A percentile compares a stretch with the other conserved stretches of the same genome.
Conservation (phyloP, 2,113 vertebrate genomes). For the Carassius gibelio region DNA sequence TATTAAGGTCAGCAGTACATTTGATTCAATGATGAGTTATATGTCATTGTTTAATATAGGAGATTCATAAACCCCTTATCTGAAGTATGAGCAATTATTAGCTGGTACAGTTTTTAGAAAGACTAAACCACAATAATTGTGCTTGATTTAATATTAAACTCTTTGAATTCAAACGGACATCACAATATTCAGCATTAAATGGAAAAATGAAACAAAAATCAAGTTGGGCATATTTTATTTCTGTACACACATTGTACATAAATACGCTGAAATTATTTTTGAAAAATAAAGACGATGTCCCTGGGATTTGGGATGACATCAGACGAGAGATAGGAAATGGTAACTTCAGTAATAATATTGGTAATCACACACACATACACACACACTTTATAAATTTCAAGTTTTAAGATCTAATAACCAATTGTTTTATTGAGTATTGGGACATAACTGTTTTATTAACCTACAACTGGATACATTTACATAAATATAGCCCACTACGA, state of each 20-base stretch:
- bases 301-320: slow-evolving; percentile 32
- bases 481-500: slow-evolving; percentile 1
- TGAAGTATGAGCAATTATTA: too few species aligned
- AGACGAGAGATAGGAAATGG: slow-evolving; percentile 3
- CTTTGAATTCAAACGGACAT: not conserved
- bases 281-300: slow-evolving; percentile 27
- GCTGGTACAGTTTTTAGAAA: not conserved
- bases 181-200: not conserved
- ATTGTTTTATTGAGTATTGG: not conserved
- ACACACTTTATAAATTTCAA: slow-evolving; percentile 1
- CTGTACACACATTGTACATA: slow-evolving; percentile 44
- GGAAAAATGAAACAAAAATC: not conserved
- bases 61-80: not conserved
- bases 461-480: slow-evolving; percentile 29
- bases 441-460: not conserved
- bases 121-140: not conserved
- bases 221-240: slow-evolving; percentile 41
- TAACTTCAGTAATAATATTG: slow-evolving; percentile 12
- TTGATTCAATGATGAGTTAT: not conserved
- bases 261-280: slow-evolving; percentile 29
- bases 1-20: not conserved
- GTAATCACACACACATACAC: slow-evolving; percentile 18
- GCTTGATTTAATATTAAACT: not conserved
- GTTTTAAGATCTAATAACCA: slow-evolving; percentile 9
- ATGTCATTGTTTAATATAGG: not conserved